phyloP scores from a whole-genome alignment of 2,797 vertebrate genomes.

The Pseudochromis fuscus region DNA sequence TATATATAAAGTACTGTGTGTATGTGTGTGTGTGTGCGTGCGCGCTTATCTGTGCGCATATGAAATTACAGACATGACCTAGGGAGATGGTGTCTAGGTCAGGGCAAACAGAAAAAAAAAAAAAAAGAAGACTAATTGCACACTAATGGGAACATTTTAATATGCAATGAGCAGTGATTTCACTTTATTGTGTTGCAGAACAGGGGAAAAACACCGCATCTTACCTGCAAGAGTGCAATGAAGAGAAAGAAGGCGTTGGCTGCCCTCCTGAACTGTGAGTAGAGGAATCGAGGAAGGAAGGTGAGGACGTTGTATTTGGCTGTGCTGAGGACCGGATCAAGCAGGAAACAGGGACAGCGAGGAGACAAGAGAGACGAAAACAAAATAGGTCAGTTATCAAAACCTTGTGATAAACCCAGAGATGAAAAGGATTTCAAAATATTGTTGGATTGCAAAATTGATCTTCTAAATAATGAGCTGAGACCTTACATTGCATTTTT shows the following conservation, averaged over 20 bases:
- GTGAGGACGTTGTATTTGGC: constrained; percentile 99
- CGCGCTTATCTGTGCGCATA: constrained; percentile 34
- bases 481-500: not conserved
- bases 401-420: not conserved
- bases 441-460: not conserved
- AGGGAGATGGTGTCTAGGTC: constrained; percentile 54
- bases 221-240: constrained; percentile 99
- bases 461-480: not conserved
- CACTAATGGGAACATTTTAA: constrained; percentile 10
- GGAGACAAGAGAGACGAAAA: constrained; percentile 36
- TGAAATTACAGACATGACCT: constrained; percentile 71
- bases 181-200: not conserved
- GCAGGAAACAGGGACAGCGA: not conserved
- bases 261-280: constrained; percentile 99
- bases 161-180: constrained; percentile 13
- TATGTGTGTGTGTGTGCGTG: constrained; percentile 20
- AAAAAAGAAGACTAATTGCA: not conserved
- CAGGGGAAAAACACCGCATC: constrained; percentile 36
- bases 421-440: not conserved
- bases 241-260: constrained; percentile 99
- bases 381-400: constrained; percentile 34
- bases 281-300: constrained; percentile 98
- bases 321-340: constrained; percentile 87
- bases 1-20: constrained; percentile 38
- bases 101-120: constrained; percentile 21